phyloP scores from a whole-genome alignment of 2,888 invertebrate genomes.

The Stenotaenia linearis region DNA sequence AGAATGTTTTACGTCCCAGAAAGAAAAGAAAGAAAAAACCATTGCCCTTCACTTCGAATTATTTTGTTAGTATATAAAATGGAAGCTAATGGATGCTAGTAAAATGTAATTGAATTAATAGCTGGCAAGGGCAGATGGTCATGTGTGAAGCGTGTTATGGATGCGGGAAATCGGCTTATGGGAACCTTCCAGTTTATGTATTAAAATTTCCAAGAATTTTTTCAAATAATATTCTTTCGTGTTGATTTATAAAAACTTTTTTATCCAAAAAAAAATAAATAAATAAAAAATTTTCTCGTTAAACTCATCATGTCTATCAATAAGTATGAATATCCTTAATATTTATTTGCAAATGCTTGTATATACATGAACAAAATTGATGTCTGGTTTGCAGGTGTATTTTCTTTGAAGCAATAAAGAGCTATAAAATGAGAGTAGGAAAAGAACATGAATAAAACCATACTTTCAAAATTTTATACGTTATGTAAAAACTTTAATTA shows the following conservation, averaged over 20 bases:
- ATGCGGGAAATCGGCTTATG: background rate
- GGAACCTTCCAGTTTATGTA: too few relatives aligned
- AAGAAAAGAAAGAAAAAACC: background rate
- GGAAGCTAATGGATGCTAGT: background rate
- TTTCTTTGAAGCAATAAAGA: slow-evolving; percentile 49
- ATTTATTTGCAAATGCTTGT: slow-evolving; percentile 49
- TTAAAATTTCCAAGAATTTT: too few relatives aligned
- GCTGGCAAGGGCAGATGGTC: background rate
- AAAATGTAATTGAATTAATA: background rate
- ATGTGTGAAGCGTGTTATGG: too few relatives aligned
- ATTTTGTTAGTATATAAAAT: background rate
- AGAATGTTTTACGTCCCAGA: background rate
- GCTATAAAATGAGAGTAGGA: too few relatives aligned
- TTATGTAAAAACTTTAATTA: slow-evolving; percentile 30
- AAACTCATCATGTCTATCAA: background rate
- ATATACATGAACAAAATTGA: slow-evolving; percentile 50
- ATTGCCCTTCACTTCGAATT: background rate
- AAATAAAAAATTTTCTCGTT: too few relatives aligned
- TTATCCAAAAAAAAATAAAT: too few relatives aligned
- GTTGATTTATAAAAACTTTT: too few relatives aligned
- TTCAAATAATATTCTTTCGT: too few relatives aligned
- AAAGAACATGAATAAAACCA: background rate
- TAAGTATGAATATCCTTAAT: slow-evolving; percentile 42
- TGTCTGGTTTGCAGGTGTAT: slow-evolving; percentile 51
- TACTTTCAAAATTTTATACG: background rate